Percentiles rank a stretch among this genome's conserved stretches.
These are phyloP conservation scores for Tetragonula clypearis DNA, from an alignment of 1,140 invertebrate genomes.

Conservation along the genomic window DNA sequence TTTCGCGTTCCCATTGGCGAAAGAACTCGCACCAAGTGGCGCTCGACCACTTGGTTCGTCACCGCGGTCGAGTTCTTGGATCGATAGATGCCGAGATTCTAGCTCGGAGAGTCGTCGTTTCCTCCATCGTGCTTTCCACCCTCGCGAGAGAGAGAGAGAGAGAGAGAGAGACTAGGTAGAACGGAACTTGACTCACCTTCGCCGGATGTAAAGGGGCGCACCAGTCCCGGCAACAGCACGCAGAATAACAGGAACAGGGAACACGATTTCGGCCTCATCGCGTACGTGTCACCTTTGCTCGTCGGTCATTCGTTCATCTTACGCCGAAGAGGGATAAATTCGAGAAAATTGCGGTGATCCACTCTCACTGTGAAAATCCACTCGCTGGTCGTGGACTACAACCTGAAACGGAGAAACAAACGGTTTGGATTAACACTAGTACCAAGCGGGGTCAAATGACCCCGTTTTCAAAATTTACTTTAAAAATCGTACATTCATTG, in stretches of 20 bases:
- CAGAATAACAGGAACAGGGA: constrained; percentile 75
- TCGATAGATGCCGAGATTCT: not conserved
- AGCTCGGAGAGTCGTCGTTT: not conserved
- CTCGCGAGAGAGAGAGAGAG: not conserved
- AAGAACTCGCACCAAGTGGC: constrained; percentile 42
- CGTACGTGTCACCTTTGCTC: constrained; percentile 52
- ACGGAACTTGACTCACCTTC: constrained; percentile 73
- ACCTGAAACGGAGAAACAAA: constrained; percentile 45
- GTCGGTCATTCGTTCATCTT: constrained; percentile 74
- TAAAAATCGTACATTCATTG: too few species aligned
- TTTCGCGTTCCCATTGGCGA: not conserved
- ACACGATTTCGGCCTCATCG: constrained; percentile 78
- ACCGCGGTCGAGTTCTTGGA: not conserved
- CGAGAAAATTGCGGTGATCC: not conserved
- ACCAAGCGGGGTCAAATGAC: too few species aligned
- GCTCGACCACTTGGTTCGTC: constrained; percentile 19
- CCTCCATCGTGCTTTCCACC: not conserved
- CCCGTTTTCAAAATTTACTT: too few species aligned
- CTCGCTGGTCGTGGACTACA: constrained; percentile 19
- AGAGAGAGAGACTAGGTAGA: too few species aligned
- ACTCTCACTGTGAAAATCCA: constrained; percentile 19
- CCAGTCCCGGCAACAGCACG: constrained; percentile 72
- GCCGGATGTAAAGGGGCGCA: constrained; percentile 76
- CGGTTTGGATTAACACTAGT: too few species aligned
- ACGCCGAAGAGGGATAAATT: not conserved